phyloP scores from a whole-genome alignment of 2,797 vertebrate species.

The Enteromius argenteus region DNA sequence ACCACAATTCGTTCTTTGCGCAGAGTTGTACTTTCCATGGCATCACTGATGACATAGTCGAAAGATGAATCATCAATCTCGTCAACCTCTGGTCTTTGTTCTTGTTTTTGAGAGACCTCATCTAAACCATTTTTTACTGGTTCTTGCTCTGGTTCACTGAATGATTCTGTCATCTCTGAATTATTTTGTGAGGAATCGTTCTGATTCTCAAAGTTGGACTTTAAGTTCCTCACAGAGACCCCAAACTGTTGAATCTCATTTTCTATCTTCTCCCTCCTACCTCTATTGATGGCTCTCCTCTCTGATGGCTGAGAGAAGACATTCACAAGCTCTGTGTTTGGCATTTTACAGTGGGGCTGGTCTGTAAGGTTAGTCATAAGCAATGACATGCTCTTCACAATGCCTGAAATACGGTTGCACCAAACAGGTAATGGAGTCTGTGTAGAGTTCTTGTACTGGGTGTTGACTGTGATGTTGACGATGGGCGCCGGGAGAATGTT shows the following conservation, averaged over 20 bases:
- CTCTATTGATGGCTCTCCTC: constrained; percentile 70
- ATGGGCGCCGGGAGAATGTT: constrained; percentile 88
- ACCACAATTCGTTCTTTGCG: constrained; percentile 92
- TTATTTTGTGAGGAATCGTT: constrained; percentile 56
- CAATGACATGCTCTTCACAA: constrained; percentile 89
- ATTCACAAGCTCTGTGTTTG: constrained; percentile 79
- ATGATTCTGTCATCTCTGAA: constrained; percentile 38
- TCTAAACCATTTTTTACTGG: constrained; percentile 19
- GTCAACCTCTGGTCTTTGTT: constrained; percentile 63
- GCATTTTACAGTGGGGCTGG: constrained; percentile 81
- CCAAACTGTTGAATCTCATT: constrained; percentile 90
- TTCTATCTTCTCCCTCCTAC: constrained; percentile 79
- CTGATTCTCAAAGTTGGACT: constrained; percentile 87
- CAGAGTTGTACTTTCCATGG: constrained; percentile 81
- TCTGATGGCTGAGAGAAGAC: constrained; percentile 80
- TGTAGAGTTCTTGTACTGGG: constrained; percentile 79
- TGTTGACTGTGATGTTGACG: constrained; percentile 88
- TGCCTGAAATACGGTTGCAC: constrained; percentile 88
- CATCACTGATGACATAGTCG: constrained; percentile 71
- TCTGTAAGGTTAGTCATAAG: constrained; percentile 85
- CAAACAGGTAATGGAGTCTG: constrained; percentile 84
- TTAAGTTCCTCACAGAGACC: constrained; percentile 88
- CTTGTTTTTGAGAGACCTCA: constrained; percentile 48
- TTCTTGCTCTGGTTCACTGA: constrained; percentile 37
- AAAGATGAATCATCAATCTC: constrained; percentile 81